Base-by-base conservation (phyloP, 2,888 invertebrate genomes). In the Smittia sp. region DNA sequence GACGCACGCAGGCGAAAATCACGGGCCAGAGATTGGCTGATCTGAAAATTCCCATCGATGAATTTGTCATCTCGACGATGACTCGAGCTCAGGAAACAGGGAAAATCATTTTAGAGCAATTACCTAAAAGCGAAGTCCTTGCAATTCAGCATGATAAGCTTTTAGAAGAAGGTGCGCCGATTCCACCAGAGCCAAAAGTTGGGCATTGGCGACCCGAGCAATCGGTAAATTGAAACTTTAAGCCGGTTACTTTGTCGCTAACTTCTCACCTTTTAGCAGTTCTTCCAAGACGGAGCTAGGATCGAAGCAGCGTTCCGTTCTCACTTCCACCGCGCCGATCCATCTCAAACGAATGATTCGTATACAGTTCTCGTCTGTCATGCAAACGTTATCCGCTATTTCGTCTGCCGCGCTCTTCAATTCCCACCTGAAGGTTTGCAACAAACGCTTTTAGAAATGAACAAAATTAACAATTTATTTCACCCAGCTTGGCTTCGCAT, bases 401-500 rank as follows among this genome's bases (percentile, higher is more conserved):
- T 94, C 79, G 89, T 93, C n/a, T 94, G 94, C 86, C 88, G 91
- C 80, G 97, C 96, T 0, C 84, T 99, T 52, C 99, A 99, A 81
- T 92, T 98, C 79, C 98, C 98, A 0, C 92, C 97, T 0, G 98
- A 99, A 82, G n/a, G n/a, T n/a, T n/a, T n/a, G n/a, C n/a, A n/a
- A n/a, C n/a, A n/a, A n/a, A n/a, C n/a, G n/a, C n/a, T n/a, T n/a
- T n/a, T n/a, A n/a, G n/a, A n/a, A n/a, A n/a, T n/a, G n/a, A n/a
- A n/a, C n/a, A n/a, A n/a, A n/a, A n/a, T n/a, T n/a, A n/a, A n/a
- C n/a, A n/a, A n/a, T n/a, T n/a, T n/a, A n/a, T n/a, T n/a, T n/a
- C n/a, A n/a, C n/a, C n/a, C n/a, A n/a, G 98, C 92, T 1, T 99
- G 99, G 99, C 85, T 98, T 11, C 87, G 99, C 74, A 88, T 99